A percentile compares a stretch with the other conserved stretches of the same genome.
Conservation (phyloP, 1,140 invertebrate genomes). For the Dinoponera quadriceps region DNA sequence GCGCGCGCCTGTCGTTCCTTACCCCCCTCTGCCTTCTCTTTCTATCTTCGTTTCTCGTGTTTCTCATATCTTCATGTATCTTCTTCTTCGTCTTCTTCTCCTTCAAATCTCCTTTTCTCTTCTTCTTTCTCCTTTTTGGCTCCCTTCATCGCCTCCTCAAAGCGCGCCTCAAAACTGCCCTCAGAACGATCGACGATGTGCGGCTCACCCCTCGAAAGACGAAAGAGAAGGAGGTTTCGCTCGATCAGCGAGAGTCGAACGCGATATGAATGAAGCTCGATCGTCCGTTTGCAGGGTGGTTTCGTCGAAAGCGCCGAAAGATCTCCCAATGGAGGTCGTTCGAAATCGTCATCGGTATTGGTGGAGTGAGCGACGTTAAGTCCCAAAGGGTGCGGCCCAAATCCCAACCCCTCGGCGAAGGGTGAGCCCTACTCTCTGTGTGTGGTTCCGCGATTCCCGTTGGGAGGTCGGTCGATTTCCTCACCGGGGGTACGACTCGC, state of each 20-base stretch:
- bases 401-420: slow-evolving; percentile 34
- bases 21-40: slow-evolving; percentile 8
- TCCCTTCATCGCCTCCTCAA: slow-evolving; percentile 29
- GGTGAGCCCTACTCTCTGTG: slow-evolving; percentile 20
- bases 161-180: slow-evolving; percentile 37
- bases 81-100: slow-evolving; percentile 28
- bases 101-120: slow-evolving; percentile 25
- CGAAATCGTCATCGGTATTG: slow-evolving; percentile 61
- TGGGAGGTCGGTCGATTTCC: background rate
- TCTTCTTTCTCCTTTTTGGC: slow-evolving; percentile 11
- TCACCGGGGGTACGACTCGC: slow-evolving; percentile 15
- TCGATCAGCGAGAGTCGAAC: slow-evolving; percentile 27
- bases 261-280: background rate
- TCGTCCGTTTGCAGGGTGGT: background rate
- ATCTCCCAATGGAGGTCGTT: slow-evolving; percentile 1
- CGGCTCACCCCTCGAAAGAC: slow-evolving; percentile 3
- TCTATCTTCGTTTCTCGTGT: slow-evolving; percentile 41
- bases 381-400: slow-evolving; percentile 50
- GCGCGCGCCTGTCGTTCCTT: slow-evolving; percentile 44
- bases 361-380: slow-evolving; percentile 44
- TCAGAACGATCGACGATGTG: background rate
- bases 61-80: background rate
- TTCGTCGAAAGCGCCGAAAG: background rate
- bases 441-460: slow-evolving; percentile 19
- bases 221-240: background rate